These are phyloP conservation scores for Drosophila suboccidentalis DNA, from an alignment of 2,888 invertebrate species.

Conservation along the genomic window DNA sequence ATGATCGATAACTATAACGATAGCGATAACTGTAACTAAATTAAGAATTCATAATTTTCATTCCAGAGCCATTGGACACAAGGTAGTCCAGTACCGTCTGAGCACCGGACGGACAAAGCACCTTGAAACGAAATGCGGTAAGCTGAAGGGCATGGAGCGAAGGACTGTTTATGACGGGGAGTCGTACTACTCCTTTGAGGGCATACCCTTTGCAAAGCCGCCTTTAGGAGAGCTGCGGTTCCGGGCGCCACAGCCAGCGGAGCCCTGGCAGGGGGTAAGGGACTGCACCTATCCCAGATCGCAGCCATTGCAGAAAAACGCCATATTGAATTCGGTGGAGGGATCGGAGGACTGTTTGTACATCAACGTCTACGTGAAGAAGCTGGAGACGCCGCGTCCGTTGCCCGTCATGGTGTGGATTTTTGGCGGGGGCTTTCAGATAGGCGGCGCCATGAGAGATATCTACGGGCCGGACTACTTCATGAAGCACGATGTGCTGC, in stretches of 20 bases:
- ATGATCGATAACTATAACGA: background rate
- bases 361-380: slow-evolving; percentile 85
- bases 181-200: slow-evolving; percentile 81
- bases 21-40: background rate
- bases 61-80: slow-evolving; percentile 71
- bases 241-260: slow-evolving; percentile 84
- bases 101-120: slow-evolving; percentile 73
- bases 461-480: slow-evolving; percentile 86
- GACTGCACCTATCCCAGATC: slow-evolving; percentile 83
- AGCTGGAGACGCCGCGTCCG: slow-evolving; percentile 62
- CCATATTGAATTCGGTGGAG: slow-evolving; percentile 64
- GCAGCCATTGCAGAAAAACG: slow-evolving; percentile 81
- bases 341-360: slow-evolving; percentile 87
- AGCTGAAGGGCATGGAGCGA: slow-evolving; percentile 77
- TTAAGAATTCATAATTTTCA: background rate
- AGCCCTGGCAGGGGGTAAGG: slow-evolving; percentile 84
- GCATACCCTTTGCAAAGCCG: slow-evolving; percentile 83
- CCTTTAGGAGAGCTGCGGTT: slow-evolving; percentile 83
- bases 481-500: slow-evolving; percentile 85
- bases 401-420: slow-evolving; percentile 86
- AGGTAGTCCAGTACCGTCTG: slow-evolving; percentile 68
- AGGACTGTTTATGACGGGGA: slow-evolving; percentile 68
- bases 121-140: slow-evolving; percentile 75
- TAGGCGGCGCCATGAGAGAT: slow-evolving; percentile 84
- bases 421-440: slow-evolving; percentile 86